Percentiles rank a stretch among this genome's conserved stretches.
phyloP scores from a whole-genome alignment of 2,888 invertebrate genomes.

The Brachypalpus laphriformis region DNA sequence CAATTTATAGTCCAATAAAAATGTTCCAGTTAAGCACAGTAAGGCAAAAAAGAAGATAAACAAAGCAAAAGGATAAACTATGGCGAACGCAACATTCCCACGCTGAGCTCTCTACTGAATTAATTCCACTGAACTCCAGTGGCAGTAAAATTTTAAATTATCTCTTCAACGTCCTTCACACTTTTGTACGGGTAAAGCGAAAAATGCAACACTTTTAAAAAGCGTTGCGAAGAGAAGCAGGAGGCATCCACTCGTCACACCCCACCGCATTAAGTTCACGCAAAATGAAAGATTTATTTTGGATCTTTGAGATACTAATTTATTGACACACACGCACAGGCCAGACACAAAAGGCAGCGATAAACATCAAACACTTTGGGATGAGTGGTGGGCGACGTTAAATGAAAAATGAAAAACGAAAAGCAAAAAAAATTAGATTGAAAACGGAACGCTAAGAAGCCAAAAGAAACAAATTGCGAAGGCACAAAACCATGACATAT shows the following conservation, averaged over 20 bases:
- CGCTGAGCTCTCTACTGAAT: slow-evolving; percentile 33
- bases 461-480: slow-evolving; percentile 35
- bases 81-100: slow-evolving; percentile 10
- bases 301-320: slow-evolving; percentile 47
- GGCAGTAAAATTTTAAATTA: slow-evolving; percentile 61
- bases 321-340: slow-evolving; percentile 40
- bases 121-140: slow-evolving; percentile 48
- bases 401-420: slow-evolving; percentile 10
- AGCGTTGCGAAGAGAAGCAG: not conserved
- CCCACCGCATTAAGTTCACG: not conserved
- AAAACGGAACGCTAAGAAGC: slow-evolving; percentile 24
- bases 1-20: slow-evolving; percentile 68
- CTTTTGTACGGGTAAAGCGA: not conserved
- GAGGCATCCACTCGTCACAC: not conserved
- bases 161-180: slow-evolving; percentile 50
- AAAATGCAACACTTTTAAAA: slow-evolving; percentile 16
- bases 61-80: slow-evolving; percentile 30
- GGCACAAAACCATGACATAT: slow-evolving; percentile 16
- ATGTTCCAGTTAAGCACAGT: slow-evolving; percentile 62
- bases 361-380: slow-evolving; percentile 10
- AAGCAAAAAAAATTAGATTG: slow-evolving; percentile 19
- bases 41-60: slow-evolving; percentile 5
- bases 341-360: not conserved
- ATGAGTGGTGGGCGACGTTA: slow-evolving; percentile 8
- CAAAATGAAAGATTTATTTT: slow-evolving; percentile 54